These are phyloP conservation scores for Drosophila gunungcola DNA, from an alignment of 1,140 invertebrate species.

Conservation along the genomic window DNA sequence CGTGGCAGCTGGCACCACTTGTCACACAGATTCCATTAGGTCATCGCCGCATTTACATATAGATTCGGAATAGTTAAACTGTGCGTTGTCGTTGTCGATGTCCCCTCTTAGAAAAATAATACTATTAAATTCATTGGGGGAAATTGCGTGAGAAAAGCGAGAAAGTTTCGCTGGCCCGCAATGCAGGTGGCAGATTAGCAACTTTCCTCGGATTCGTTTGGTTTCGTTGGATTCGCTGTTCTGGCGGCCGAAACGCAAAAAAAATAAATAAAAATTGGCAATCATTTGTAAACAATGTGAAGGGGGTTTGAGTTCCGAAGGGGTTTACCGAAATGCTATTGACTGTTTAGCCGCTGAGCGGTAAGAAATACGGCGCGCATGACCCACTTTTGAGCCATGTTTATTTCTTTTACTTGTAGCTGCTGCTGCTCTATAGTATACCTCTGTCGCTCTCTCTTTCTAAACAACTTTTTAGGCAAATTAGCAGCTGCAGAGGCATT, in stretches of 20 bases:
- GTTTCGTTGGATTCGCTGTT: slow-evolving; percentile 24
- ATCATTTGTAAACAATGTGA: slow-evolving; percentile 79
- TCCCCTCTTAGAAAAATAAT: slow-evolving; percentile 1
- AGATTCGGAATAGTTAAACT: slow-evolving; percentile 50
- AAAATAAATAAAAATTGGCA: slow-evolving; percentile 63
- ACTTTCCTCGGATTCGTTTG: slow-evolving; percentile 54
- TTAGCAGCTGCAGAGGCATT: slow-evolving; percentile 75
- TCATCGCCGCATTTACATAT: slow-evolving; percentile 75
- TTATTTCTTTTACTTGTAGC: slow-evolving; percentile 49
- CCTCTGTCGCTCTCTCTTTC: slow-evolving; percentile 57
- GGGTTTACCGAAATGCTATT: slow-evolving; percentile 45
- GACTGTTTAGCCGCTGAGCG: slow-evolving; percentile 62
- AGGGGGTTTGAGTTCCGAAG: slow-evolving; percentile 26
- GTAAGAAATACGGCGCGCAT: slow-evolving; percentile 73
- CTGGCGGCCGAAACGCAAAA: slow-evolving; percentile 2
- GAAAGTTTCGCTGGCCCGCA: slow-evolving; percentile 62
- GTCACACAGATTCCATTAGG: slow-evolving; percentile 80
- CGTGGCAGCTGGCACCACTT: slow-evolving; percentile 71
- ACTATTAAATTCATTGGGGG: slow-evolving; percentile 5
- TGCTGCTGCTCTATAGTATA: slow-evolving; percentile 2
- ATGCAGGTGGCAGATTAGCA: slow-evolving; percentile 53
- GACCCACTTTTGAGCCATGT: slow-evolving; percentile 75
- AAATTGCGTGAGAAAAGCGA: slow-evolving; percentile 64
- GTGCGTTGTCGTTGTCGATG: slow-evolving; percentile 19
- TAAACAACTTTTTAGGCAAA: slow-evolving; percentile 76